These are phyloP conservation scores for Sakesphorus luctuosus DNA, from an alignment of 2,113 vertebrate genomes.

Conservation along the genomic window DNA sequence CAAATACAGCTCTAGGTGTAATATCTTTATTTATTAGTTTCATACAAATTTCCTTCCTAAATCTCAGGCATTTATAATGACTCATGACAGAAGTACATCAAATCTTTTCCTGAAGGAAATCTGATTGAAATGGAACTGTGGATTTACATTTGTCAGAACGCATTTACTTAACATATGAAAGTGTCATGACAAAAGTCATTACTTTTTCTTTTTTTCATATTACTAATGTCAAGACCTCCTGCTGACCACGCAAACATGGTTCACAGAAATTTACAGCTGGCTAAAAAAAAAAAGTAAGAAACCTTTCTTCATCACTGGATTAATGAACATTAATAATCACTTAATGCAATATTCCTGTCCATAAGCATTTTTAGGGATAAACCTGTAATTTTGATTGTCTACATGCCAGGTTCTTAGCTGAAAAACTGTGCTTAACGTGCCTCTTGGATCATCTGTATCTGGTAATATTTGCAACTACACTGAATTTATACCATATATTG, in stretches of 20 bases:
- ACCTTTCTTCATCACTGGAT: not conserved
- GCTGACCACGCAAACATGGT: not conserved
- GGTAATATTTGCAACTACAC: not conserved
- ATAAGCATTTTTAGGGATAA: not conserved
- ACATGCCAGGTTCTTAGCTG: not conserved
- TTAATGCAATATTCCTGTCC: not conserved
- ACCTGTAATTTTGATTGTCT: not conserved
- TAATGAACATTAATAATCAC: not conserved
- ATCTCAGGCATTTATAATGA: conserved; percentile 20
- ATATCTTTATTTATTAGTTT: conserved; percentile 42
- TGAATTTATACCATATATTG: not conserved
- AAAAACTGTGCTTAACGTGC: not conserved
- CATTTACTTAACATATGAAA: conserved; percentile 10
- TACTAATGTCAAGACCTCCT: not conserved
- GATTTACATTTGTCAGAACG: conserved; percentile 35
- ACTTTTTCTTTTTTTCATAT: not conserved
- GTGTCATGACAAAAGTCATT: not conserved
- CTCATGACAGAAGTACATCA: conserved; percentile 13
- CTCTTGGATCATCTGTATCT: not conserved
- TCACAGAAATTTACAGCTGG: not conserved
- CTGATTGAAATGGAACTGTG: conserved; percentile 4
- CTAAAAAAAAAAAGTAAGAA: not conserved
- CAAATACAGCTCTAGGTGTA: conserved; percentile 15
- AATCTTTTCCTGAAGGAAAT: conserved; percentile 28
- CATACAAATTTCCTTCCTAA: conserved; percentile 16